phyloP scores from a whole-genome alignment of 1,140 invertebrate species.

The Drosophila leontia region DNA sequence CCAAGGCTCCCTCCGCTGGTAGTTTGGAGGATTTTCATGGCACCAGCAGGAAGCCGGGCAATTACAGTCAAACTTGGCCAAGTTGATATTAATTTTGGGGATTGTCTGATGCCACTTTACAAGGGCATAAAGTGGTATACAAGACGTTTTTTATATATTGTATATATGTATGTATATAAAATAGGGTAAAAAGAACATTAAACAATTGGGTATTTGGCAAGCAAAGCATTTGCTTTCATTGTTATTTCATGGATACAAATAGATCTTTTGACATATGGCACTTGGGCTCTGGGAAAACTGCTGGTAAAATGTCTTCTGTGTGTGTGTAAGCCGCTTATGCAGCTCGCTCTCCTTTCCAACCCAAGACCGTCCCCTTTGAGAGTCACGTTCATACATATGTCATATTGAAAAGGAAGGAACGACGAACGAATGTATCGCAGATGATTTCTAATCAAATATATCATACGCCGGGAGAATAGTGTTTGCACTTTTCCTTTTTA shows the following conservation, averaged over 20 bases:
- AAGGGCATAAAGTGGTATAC: not conserved
- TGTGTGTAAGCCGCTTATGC: constrained; percentile 35
- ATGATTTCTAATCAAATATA: constrained; percentile 57
- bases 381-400: constrained; percentile 38
- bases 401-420: constrained; percentile 23
- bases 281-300: constrained; percentile 24
- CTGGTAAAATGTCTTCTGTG: constrained; percentile 25
- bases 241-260: constrained; percentile 13
- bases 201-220: not conserved
- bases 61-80: constrained; percentile 20
- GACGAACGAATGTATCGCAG: constrained; percentile 26
- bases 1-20: not conserved
- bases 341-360: no score
- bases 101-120: not conserved
- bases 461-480: constrained; percentile 27
- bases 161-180: not conserved
- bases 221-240: constrained; percentile 6
- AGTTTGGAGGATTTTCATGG: constrained; percentile 4
- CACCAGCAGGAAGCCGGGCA: not conserved
- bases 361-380: constrained; percentile 11
- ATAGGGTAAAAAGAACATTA: not conserved
- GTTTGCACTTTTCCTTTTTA: constrained; percentile 20
- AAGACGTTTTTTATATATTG: not conserved
- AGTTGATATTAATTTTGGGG: constrained; percentile 20
- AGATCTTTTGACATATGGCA: constrained; percentile 25